Evolutionary conservation across 2,888 invertebrate species (phyloP).

Genomic region (Erebia aethiops): DNA sequence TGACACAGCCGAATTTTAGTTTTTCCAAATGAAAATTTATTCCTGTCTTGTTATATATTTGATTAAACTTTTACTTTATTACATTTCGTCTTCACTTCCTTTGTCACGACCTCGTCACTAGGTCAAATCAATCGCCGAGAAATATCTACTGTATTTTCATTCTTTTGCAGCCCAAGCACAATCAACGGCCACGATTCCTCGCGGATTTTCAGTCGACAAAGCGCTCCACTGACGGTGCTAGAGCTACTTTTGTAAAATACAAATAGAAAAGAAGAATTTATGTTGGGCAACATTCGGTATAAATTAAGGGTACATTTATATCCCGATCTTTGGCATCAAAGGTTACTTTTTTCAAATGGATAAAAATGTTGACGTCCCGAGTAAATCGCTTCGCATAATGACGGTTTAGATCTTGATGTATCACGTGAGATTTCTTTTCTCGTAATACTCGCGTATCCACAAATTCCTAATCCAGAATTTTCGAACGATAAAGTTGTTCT

Average conservation of each 20-base stretch:
- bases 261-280: too few relatives aligned
- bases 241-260: too few relatives aligned
- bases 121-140: background rate
- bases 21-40: background rate
- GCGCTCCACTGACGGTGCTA: too few relatives aligned
- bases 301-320: too few relatives aligned
- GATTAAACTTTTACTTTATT: slow-evolving; percentile 3
- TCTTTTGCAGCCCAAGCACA: background rate
- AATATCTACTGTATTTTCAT: background rate
- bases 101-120: background rate
- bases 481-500: background rate
- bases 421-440: slow-evolving; percentile 16
- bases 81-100: background rate
- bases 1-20: background rate
- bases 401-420: slow-evolving; percentile 16
- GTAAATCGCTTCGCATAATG: slow-evolving; percentile 12
- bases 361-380: slow-evolving; percentile 15
- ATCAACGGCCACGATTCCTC: too few relatives aligned
- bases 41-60: background rate
- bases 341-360: slow-evolving; percentile 8
- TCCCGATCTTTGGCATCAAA: too few relatives aligned
- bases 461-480: slow-evolving; percentile 3
- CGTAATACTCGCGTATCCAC: background rate
- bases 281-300: too few relatives aligned
- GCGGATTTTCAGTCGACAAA: too few relatives aligned